phyloP scores from a whole-genome alignment of 2,888 invertebrate species.

The Torymus auratus region DNA sequence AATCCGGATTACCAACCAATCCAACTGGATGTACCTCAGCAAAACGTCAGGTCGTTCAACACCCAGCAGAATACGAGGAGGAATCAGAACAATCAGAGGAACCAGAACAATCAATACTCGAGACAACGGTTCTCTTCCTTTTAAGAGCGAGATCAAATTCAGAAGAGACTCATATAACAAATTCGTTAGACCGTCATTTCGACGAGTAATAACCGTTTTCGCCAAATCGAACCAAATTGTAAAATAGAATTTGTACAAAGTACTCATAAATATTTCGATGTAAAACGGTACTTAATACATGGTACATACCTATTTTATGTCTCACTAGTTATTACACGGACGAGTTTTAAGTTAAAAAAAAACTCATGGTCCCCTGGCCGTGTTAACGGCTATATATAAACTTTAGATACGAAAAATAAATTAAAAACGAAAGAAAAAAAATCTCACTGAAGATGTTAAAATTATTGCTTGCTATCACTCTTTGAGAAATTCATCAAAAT shows the following conservation, averaged over 20 bases:
- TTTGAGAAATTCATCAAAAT: slow-evolving; percentile 82
- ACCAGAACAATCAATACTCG: slow-evolving; percentile 22
- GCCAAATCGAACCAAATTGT: slow-evolving; percentile 40
- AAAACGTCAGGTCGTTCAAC: slow-evolving; percentile 23
- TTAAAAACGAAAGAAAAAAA: slow-evolving; percentile 15
- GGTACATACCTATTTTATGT: slow-evolving; percentile 30
- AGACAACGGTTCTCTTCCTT: slow-evolving; percentile 35
- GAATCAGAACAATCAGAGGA: slow-evolving; percentile 20
- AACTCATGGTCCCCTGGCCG: slow-evolving; percentile 47
- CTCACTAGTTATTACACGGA: slow-evolving; percentile 44
- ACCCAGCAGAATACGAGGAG: slow-evolving; percentile 21
- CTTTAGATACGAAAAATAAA: slow-evolving; percentile 32
- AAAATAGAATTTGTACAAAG: slow-evolving; percentile 56
- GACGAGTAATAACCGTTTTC: slow-evolving; percentile 3
- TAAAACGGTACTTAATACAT: slow-evolving; percentile 18
- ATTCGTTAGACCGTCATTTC: slow-evolving; percentile 21
- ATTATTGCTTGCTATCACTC: slow-evolving; percentile 40
- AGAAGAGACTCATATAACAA: slow-evolving; percentile 8
- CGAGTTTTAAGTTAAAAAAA: slow-evolving; percentile 27
- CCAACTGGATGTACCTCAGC: slow-evolving; percentile 33
- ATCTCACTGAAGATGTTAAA: background rate
- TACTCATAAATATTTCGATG: slow-evolving; percentile 42
- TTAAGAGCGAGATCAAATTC: slow-evolving; percentile 1
- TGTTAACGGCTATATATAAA: slow-evolving; percentile 13
- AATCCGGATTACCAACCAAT: slow-evolving; percentile 24